These are phyloP conservation scores for Drosophila busckii DNA, from an alignment of 1,140 invertebrate species.

Conservation along the genomic window DNA sequence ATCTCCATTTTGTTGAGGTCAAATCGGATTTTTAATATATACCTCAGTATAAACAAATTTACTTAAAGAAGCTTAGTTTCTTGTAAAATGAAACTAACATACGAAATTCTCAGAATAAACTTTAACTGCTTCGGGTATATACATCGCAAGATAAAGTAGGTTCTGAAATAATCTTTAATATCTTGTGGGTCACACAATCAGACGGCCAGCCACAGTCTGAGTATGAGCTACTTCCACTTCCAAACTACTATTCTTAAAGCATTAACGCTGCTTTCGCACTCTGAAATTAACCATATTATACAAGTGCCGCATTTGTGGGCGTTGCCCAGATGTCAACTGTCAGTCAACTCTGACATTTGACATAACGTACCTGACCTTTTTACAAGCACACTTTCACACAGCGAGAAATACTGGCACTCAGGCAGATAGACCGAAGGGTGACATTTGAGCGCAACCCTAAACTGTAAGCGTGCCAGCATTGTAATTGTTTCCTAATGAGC, in stretches of 20 bases:
- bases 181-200: too few relatives aligned
- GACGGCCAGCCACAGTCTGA: too few relatives aligned
- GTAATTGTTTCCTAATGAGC: conserved; percentile 73
- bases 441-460: conserved; percentile 44
- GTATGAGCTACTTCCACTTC: neutral
- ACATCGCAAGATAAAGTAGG: too few relatives aligned
- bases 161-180: too few relatives aligned
- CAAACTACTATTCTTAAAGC: conserved; percentile 1
- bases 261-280: conserved; percentile 5
- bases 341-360: conserved; percentile 56
- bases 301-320: conserved; percentile 61
- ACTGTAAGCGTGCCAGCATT: conserved; percentile 23
- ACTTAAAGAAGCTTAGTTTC: too few relatives aligned
- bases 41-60: too few relatives aligned
- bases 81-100: too few relatives aligned
- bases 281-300: conserved; percentile 64
- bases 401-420: too few relatives aligned
- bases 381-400: conserved; percentile 1
- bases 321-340: conserved; percentile 49
- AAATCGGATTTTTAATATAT: too few relatives aligned
- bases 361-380: conserved; percentile 65
- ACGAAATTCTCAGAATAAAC: too few relatives aligned
- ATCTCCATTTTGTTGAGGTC: too few relatives aligned
- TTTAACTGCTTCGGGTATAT: too few relatives aligned
- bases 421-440: conserved; percentile 26